Evolutionary conservation across 2,888 invertebrate species (phyloP).

Genomic region (Dendrolimus houi): DNA sequence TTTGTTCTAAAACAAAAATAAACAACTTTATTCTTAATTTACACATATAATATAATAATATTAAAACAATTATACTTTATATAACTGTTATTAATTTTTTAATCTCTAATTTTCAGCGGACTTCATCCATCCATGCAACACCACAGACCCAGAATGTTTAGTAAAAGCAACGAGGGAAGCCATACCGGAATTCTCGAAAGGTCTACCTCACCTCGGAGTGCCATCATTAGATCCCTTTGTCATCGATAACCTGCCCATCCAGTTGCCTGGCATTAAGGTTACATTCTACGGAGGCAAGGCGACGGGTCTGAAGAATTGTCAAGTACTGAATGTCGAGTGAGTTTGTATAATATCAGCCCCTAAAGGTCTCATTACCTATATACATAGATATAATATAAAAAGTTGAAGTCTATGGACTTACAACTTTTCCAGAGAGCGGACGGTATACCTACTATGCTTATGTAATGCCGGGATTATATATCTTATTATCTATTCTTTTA

Average conservation of each 20-base stretch:
- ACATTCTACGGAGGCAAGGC: conserved; percentile 61
- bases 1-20: no score
- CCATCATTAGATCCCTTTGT: conserved; percentile 60
- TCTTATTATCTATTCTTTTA: no score
- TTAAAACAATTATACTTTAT: no score
- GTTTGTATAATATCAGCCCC: conserved; percentile 18
- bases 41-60: no score
- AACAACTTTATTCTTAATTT: no score
- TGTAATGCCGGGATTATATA: no score
- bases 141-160: conserved; percentile 51
- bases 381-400: no score
- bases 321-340: conserved; percentile 66
- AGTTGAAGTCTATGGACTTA: no score
- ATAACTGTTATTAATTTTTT: not conserved
- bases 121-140: conserved; percentile 64
- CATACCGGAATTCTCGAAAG: conserved; percentile 59
- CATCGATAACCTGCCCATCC: conserved; percentile 61
- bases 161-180: conserved; percentile 59
- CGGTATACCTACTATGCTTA: no score
- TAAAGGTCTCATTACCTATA: no score
- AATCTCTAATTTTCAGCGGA: conserved; percentile 40
- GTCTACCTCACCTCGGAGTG: conserved; percentile 54
- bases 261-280: conserved; percentile 64
- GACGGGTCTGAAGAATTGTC: conserved; percentile 59
- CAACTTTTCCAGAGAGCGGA: no score